These are phyloP conservation scores for Papilio protenor DNA, from an alignment of 2,888 invertebrate genomes.

Conservation along the genomic window DNA sequence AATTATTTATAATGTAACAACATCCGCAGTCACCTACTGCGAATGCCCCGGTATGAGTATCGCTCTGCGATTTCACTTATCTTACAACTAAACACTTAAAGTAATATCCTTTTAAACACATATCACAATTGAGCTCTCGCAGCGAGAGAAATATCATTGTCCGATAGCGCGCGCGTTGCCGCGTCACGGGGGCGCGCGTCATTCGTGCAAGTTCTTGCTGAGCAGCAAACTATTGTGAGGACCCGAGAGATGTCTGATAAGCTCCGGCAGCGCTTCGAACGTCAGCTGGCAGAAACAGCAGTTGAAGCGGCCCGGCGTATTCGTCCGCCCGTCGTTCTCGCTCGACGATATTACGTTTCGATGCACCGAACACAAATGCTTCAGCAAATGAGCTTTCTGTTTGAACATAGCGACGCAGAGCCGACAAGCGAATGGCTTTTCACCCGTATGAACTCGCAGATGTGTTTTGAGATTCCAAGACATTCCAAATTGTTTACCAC, in stretches of 20 bases:
- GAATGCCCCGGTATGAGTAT: constrained; percentile 76
- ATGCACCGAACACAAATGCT: constrained; percentile 95
- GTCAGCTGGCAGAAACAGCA: constrained; percentile 95
- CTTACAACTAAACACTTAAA: constrained; percentile 74
- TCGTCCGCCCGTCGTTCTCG: constrained; percentile 87
- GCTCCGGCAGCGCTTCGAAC: constrained; percentile 93
- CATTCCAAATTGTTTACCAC: constrained; percentile 96
- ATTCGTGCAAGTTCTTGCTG: constrained; percentile 94
- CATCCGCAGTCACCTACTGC: constrained; percentile 68
- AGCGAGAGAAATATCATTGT: constrained; percentile 77
- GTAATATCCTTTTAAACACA: constrained; percentile 79
- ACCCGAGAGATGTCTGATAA: constrained; percentile 93
- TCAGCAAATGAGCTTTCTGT: constrained; percentile 94
- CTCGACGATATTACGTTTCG: constrained; percentile 94
- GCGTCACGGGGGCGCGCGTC: constrained; percentile 76
- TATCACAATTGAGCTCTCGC: constrained; percentile 82
- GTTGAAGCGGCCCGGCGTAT: constrained; percentile 88
- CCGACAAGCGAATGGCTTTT: constrained; percentile 95
- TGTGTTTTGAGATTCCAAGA: constrained; percentile 96
- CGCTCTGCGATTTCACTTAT: constrained; percentile 79
- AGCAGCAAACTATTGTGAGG: constrained; percentile 94
- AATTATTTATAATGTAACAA: constrained; percentile 72
- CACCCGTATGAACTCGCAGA: constrained; percentile 93
- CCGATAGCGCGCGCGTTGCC: constrained; percentile 67
- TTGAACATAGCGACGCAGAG: constrained; percentile 96